A percentile compares a stretch with the other conserved stretches of the same genome.
Conservation (phyloP, 1,140 invertebrate species). For the Scylla paramamosain region DNA sequence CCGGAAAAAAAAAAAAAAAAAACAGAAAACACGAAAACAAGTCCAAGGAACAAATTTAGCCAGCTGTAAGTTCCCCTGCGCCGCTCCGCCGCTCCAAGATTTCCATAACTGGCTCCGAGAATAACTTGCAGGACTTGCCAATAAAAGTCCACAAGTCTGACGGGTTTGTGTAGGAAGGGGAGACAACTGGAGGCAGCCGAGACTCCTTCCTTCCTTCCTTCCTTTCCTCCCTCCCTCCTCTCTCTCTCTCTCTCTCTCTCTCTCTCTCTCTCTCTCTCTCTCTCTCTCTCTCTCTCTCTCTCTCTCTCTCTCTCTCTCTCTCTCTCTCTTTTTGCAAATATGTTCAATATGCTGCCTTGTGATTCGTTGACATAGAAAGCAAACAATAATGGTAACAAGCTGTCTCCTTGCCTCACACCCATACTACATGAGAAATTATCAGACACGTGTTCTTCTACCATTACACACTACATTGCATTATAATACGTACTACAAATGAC, state of each 20-base stretch:
- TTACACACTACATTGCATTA: not conserved
- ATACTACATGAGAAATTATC: not conserved
- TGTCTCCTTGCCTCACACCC: not conserved
- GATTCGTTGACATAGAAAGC: not conserved
- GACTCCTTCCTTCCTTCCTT: not conserved
- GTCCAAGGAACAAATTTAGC: slow-evolving; percentile 14
- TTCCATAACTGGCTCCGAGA: slow-evolving; percentile 5
- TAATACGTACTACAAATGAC: not conserved
- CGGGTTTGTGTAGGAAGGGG: slow-evolving; percentile 9
- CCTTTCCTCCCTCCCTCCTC: no score
- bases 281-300: no score
- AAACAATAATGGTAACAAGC: not conserved
- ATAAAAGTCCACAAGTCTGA: slow-evolving; percentile 14
- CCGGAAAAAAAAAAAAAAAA: not conserved
- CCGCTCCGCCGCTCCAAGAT: not conserved
- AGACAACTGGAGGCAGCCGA: not conserved
- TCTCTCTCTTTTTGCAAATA: not conserved
- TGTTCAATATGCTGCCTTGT: not conserved
- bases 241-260: no score
- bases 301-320: no score
- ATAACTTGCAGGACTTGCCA: not conserved
- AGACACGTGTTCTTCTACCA: not conserved
- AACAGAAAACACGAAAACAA: not conserved
- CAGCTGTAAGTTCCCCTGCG: not conserved
- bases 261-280: no score